Evolutionary conservation across 2,797 vertebrate genomes (phyloP), one percentile per base, ranked within the genome.

Genomic region (Chloroceryle inda): DNA sequence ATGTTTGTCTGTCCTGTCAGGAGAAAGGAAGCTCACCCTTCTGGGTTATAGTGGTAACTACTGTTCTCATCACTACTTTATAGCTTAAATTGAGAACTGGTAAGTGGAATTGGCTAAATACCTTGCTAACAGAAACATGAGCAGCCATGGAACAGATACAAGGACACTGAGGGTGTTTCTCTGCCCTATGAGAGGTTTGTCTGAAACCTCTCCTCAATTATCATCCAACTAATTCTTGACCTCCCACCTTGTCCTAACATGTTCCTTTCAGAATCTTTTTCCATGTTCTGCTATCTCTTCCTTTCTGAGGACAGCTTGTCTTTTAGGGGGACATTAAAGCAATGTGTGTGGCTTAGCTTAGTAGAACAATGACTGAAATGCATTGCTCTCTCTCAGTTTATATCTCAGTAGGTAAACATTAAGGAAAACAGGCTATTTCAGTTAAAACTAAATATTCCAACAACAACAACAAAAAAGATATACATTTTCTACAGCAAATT

Each of bases 151-250:
- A 69, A 59, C 31, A 29, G 14, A 15, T 10, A 13, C 0, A 2
- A 77, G 52, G 38, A 13, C 5, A 10, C 4, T 12, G n/a, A 26
- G 35, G 29, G 53, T 8, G 11, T 53, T 92, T 42, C 26, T 63
- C 26, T 27, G 16, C 12, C n/a, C 13, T 49, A 0, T 14, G 22
- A 18, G 18, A 29, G 4, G 5, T 67, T 66, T 33, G 15, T 49
- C 45, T 75, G 42, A 85, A 89, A 85, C 5, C 7, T 20, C 13
- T 52, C 29, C 18, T 59, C 2, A 6, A 63, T 26, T 45, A 58
- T 44, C 12, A 9, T 56, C 33, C 3, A 3, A 3, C 14, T 45
- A 69, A 50, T 59, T 76, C 37, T 62, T 44, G 27, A 55, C 26
- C 3, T 72, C 42, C 49, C 24, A 50, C 49, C 26, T 26, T 50